phyloP scores from a whole-genome alignment of 2,113 vertebrate species.

The Chloropsis hardwickii region DNA sequence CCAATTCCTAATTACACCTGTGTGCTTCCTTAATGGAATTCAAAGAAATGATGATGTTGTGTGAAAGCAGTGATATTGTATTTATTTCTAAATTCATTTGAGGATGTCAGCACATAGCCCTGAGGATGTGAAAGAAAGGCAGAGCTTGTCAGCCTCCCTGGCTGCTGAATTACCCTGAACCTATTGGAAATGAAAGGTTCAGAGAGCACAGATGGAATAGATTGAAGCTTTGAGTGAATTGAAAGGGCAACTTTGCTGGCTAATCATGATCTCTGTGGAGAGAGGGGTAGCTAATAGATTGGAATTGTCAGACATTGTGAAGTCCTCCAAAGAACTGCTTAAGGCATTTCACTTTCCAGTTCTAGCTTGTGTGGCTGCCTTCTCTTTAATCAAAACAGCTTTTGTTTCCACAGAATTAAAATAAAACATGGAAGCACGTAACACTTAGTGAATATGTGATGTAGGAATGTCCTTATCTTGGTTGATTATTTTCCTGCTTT shows the following conservation, averaged over 20 bases:
- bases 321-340: background rate
- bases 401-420: background rate
- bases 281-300: background rate
- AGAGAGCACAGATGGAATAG: conserved; percentile 54
- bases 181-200: conserved; percentile 63
- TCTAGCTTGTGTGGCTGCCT: background rate
- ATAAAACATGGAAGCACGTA: background rate
- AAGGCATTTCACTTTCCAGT: background rate
- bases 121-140: background rate
- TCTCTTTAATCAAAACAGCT: background rate
- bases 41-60: conserved; percentile 29
- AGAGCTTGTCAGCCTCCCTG: background rate
- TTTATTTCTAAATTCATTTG: conserved; percentile 53
- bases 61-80: conserved; percentile 17
- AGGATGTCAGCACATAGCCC: conserved; percentile 29
- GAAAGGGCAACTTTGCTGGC: conserved; percentile 41
- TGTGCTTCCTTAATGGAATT: conserved; percentile 51
- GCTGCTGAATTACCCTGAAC: conserved; percentile 40
- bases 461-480: background rate
- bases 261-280: background rate
- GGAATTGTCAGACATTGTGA: background rate
- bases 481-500: background rate
- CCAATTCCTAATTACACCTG: conserved; percentile 14
- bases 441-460: background rate
- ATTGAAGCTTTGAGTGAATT: conserved; percentile 42